A percentile compares a stretch with the other conserved stretches of the same genome.
phyloP scores from a whole-genome alignment of 23 tunicate species.

The Ascidia mentula region DNA sequence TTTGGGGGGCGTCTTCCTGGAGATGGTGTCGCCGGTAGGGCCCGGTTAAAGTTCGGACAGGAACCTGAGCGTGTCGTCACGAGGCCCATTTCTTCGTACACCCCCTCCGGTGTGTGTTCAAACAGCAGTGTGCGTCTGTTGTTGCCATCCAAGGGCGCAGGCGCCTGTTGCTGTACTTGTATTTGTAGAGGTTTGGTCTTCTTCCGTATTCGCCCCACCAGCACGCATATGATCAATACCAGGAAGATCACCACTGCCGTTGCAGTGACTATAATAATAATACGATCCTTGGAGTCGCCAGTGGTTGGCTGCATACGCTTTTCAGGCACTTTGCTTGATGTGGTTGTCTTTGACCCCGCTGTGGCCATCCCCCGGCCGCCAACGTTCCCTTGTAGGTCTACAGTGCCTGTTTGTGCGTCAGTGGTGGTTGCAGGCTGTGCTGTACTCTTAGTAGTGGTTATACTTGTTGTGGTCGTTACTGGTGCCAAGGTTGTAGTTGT shows the following conservation, averaged over 20 bases:
- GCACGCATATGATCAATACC: not conserved
- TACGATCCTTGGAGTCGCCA: not conserved
- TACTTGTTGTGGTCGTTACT: not conserved
- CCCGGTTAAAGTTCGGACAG: not conserved
- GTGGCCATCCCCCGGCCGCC: no score
- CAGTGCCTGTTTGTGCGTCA: not conserved
- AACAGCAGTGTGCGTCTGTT: not conserved
- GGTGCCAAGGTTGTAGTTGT: not conserved
- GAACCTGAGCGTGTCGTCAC: no score
- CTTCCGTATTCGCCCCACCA: not conserved
- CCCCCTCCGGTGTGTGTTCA: not conserved
- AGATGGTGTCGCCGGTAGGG: not conserved
- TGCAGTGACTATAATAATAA: not conserved
- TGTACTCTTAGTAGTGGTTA: not conserved
- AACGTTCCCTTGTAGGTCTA: not conserved
- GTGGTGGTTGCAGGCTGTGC: not conserved
- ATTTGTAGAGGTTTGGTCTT: not conserved
- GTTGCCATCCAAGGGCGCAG: not conserved
- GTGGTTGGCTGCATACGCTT: not conserved
- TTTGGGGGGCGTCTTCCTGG: not conserved
- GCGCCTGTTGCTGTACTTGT: not conserved
- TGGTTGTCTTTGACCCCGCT: not conserved
- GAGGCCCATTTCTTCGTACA: conserved; percentile 1
- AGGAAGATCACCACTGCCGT: not conserved
- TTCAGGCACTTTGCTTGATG: no score